Percentiles rank a stretch among this genome's conserved stretches.
phyloP scores from a whole-genome alignment of 2,888 invertebrate genomes.

The Cryptocheilus praepositus region DNA sequence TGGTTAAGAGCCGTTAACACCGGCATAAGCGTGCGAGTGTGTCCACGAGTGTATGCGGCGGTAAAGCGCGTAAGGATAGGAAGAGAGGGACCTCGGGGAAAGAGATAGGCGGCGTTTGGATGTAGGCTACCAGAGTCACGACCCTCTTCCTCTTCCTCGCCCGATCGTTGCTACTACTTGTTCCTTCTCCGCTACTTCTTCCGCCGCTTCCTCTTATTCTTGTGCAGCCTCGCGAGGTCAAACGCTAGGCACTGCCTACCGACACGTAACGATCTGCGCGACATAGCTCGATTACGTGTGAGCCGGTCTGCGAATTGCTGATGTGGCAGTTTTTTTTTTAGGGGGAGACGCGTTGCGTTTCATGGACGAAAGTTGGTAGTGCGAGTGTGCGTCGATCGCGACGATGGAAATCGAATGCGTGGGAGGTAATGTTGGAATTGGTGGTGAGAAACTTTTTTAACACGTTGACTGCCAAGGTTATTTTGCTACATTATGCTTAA shows the following conservation, averaged over 20 bases:
- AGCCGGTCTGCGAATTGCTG: constrained; percentile 3
- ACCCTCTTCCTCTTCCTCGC: constrained; percentile 58
- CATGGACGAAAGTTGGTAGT: too few species aligned
- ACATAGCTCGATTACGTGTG: neutral
- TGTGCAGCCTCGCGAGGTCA: neutral
- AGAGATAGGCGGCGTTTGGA: constrained; percentile 58
- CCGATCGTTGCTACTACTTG: constrained; percentile 42
- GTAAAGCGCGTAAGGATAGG: constrained; percentile 13
- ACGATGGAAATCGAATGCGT: too few species aligned
- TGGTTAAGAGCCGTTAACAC: constrained; percentile 53
- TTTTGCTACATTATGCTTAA: too few species aligned
- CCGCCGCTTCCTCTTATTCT: constrained; percentile 8
- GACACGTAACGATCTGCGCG: constrained; percentile 9
- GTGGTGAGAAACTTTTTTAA: too few species aligned
- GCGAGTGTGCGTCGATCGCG: too few species aligned
- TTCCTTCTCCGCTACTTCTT: constrained; percentile 41
- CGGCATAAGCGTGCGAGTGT: constrained; percentile 38
- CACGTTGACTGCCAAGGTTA: too few species aligned
- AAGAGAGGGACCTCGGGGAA: constrained; percentile 51
- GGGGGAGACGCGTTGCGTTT: too few species aligned
- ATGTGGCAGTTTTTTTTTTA: too few species aligned
- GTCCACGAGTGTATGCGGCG: constrained; percentile 13
- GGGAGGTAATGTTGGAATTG: too few species aligned
- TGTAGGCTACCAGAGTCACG: constrained; percentile 74
- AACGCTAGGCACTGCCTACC: constrained; percentile 14